Evolutionary conservation across 2,797 vertebrate genomes (phyloP), one percentile per base, ranked within the genome.

Genomic region (Arctocebus calabarensis): DNA sequence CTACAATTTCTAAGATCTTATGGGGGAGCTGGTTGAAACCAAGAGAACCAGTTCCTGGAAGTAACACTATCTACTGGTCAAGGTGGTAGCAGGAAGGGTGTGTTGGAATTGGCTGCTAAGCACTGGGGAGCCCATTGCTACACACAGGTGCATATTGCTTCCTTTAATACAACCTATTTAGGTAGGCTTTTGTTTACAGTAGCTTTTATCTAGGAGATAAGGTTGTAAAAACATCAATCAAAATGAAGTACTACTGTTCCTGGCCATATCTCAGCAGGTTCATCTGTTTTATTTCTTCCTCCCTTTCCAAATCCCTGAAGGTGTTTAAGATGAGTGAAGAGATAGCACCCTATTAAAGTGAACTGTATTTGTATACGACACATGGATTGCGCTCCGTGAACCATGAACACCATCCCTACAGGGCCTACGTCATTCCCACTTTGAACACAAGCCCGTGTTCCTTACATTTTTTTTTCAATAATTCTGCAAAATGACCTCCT

Each of bases 201-300:
- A 88, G 90, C 91, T 96, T 97, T 98, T 96, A 97, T 97, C 94
- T 97, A 59, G 96, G 88, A 93, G 97, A 94, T 94, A 92, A 98
- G 79, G 84, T 74, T 91, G 93, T 97, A 97, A 96, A 98, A 88
- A 37, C 94, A 97, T 98, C 97, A 95, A 84, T 97, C 96, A 98
- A 97, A 96, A 25, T 95, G 86, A 85, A 95, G 84, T 57, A 95
- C 88, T 88, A 94, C 94, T 81, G 74, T 85, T 97, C 70, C 82
- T 66, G 74, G 86, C 52, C 91, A n/a, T 90, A 97, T 97, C 97
- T 98, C 40, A 93, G 94, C 94, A 94, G 83, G 87, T 68, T 98
- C 97, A 94, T 95, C 96, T 79, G 95, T 92, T 97, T 97, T 52
- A 93, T 91, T 97, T 97, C 96, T 96, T 87, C 52, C 75, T 94